Conservation (phyloP, 2,113 vertebrate species). For the Campylorhamphus procurvoides region DNA sequence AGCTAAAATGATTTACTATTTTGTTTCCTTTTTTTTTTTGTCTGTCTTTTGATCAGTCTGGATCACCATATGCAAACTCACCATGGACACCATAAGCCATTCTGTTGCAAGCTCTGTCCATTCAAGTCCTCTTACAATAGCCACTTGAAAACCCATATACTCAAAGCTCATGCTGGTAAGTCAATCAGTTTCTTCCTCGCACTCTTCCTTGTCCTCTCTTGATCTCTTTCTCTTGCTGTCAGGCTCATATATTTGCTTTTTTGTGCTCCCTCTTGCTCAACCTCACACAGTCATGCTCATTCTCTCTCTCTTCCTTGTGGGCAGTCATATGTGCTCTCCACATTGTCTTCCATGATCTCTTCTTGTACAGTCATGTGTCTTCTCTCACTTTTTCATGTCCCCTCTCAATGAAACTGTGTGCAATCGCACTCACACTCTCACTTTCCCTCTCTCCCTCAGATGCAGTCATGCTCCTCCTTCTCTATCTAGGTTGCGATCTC, state of each 20-base stretch:
- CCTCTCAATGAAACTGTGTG: background rate
- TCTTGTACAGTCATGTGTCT: background rate
- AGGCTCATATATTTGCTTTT: background rate
- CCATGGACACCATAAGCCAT: conserved; percentile 94
- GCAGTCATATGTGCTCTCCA: background rate
- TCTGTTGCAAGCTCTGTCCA: conserved; percentile 94
- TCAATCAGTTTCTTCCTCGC: background rate
- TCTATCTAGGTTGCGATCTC: background rate
- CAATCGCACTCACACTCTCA: background rate
- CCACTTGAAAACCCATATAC: conserved; percentile 91
- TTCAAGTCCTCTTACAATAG: conserved; percentile 95
- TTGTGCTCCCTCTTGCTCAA: background rate
- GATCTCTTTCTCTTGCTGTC: background rate
- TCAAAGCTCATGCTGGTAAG: conserved; percentile 91
- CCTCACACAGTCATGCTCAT: background rate
- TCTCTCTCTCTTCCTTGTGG: background rate
- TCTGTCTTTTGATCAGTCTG: conserved; percentile 76
- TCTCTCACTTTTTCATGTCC: background rate
- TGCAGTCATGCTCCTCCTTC: background rate
- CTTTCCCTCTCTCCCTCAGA: background rate
- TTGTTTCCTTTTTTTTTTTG: background rate
- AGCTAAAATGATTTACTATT: conserved; percentile 30
- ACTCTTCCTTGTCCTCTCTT: background rate
- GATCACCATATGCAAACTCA: conserved; percentile 95
- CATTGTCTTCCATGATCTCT: background rate